Percentiles rank a stretch among this genome's conserved stretches.
These are phyloP conservation scores for Drepana arcuata DNA, from an alignment of 1,140 invertebrate genomes.

Conservation along the genomic window DNA sequence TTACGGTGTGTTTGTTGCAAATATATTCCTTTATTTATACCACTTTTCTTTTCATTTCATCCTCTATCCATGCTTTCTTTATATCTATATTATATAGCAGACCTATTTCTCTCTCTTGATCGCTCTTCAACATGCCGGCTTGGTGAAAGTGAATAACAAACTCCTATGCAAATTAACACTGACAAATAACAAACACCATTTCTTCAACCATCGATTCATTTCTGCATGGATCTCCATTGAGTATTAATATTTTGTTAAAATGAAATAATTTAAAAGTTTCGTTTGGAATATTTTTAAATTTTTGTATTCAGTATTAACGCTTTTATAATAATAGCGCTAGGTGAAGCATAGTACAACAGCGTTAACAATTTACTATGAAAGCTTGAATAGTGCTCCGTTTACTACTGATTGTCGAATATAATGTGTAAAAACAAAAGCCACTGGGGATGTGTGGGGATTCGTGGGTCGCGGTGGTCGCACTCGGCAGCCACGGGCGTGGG, in stretches of 20 bases:
- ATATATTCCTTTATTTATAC: slow-evolving; percentile 68
- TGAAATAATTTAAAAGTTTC: slow-evolving; percentile 67
- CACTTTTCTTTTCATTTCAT: slow-evolving; percentile 68
- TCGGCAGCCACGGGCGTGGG: no score
- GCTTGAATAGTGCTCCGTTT: slow-evolving; percentile 60
- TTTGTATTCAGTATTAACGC: slow-evolving; percentile 50
- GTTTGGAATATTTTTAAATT: slow-evolving; percentile 35
- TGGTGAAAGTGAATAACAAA: slow-evolving; percentile 56
- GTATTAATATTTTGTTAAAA: slow-evolving; percentile 33
- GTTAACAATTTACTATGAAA: slow-evolving; percentile 39
- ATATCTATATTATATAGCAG: slow-evolving; percentile 54
- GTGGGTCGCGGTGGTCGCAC: no score
- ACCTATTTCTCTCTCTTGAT: slow-evolving; percentile 52
- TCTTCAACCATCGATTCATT: slow-evolving; percentile 67
- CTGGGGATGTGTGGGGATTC: no score
- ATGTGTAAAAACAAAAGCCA: no score
- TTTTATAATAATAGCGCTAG: slow-evolving; percentile 57
- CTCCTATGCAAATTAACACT: slow-evolving; percentile 49
- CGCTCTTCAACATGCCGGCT: slow-evolving; percentile 53
- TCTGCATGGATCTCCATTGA: slow-evolving; percentile 64
- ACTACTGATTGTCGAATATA: no score
- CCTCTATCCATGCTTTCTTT: slow-evolving; percentile 63
- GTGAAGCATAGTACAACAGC: slow-evolving; percentile 56
- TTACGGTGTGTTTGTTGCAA: slow-evolving; percentile 70
- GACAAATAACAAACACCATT: slow-evolving; percentile 63